These are phyloP conservation scores for Cyprinodon brontotheroides DNA, from an alignment of 2,113 vertebrate species.

Conservation along the genomic window DNA sequence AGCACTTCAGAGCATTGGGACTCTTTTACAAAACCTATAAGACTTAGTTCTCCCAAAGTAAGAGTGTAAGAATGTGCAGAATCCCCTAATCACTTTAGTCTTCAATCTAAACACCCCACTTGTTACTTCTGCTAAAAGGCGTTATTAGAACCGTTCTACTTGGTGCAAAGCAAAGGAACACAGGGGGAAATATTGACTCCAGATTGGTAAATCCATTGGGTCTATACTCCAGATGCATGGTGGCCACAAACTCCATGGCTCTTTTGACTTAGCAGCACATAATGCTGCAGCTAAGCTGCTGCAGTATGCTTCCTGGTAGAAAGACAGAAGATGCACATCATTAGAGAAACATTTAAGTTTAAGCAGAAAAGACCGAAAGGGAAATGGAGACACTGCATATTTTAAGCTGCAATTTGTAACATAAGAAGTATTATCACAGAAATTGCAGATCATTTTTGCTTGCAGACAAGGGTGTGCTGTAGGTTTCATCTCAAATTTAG, in stretches of 20 bases:
- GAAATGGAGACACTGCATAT: conserved; percentile 10
- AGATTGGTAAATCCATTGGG: conserved; percentile 15
- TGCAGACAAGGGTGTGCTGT: too few species aligned
- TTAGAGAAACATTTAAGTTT: conserved; percentile 38
- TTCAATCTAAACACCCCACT: conserved; percentile 22
- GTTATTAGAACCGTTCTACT: conserved; percentile 7
- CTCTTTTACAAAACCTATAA: conserved; percentile 28
- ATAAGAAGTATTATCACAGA: background rate
- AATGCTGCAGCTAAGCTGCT: conserved; percentile 34
- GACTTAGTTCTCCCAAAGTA: conserved; percentile 12
- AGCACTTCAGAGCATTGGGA: conserved; percentile 6
- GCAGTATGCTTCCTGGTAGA: too few species aligned
- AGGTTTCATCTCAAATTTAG: too few species aligned
- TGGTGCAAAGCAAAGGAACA: conserved; percentile 22
- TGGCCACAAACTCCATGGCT: conserved; percentile 28
- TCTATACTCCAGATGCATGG: conserved; percentile 24
- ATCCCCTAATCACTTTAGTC: conserved; percentile 34
- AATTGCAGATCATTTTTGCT: too few species aligned
- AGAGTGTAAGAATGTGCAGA: conserved; percentile 5
- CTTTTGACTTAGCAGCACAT: conserved; percentile 25
- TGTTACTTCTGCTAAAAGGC: conserved; percentile 15
- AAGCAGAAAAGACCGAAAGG: conserved; percentile 24
- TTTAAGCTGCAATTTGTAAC: conserved; percentile 2
- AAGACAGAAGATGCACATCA: conserved; percentile 46
- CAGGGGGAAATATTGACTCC: conserved; percentile 24